Conservation (phyloP, 2,888 invertebrate species). For the Iselma pallidipennis region DNA sequence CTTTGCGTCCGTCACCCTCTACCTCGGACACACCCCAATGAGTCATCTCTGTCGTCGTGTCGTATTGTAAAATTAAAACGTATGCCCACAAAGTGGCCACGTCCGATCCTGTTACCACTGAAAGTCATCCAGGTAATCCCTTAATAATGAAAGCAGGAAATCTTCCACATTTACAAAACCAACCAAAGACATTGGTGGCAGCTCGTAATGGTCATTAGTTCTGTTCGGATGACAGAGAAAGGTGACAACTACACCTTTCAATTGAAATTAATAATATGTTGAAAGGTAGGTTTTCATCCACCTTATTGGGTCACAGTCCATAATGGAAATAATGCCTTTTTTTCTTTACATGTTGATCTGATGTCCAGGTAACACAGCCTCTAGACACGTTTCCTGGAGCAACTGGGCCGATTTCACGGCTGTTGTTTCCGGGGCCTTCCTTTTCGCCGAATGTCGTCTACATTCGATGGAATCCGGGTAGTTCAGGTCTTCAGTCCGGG, state of each 20-base stretch:
- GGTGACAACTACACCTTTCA: no score
- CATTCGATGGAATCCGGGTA: slow-evolving; percentile 34
- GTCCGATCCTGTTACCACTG: slow-evolving; percentile 22
- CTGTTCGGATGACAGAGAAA: no score
- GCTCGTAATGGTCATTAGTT: no score
- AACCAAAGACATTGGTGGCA: no score
- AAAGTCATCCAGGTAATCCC: slow-evolving; percentile 30
- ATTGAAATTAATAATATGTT: no score
- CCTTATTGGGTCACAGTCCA: no score
- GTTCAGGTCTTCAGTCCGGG: slow-evolving; percentile 46
- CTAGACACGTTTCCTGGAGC: background rate
- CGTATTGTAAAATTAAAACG: slow-evolving; percentile 27
- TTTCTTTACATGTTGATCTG: no score
- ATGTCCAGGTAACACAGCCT: slow-evolving; percentile 11
- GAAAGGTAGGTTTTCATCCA: no score
- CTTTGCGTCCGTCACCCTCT: slow-evolving; percentile 15
- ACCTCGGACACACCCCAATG: slow-evolving; percentile 20
- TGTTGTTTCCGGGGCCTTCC: slow-evolving; percentile 38
- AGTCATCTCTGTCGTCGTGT: slow-evolving; percentile 27
- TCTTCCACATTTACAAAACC: slow-evolving; percentile 21
- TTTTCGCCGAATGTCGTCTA: slow-evolving; percentile 31
- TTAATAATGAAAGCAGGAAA: slow-evolving; percentile 25
- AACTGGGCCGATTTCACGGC: slow-evolving; percentile 36
- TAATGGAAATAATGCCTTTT: no score
- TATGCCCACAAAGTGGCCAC: slow-evolving; percentile 24